These are phyloP conservation scores for Eudasyphora cyanicolor DNA, from an alignment of 2,888 invertebrate species.

Conservation along the genomic window DNA sequence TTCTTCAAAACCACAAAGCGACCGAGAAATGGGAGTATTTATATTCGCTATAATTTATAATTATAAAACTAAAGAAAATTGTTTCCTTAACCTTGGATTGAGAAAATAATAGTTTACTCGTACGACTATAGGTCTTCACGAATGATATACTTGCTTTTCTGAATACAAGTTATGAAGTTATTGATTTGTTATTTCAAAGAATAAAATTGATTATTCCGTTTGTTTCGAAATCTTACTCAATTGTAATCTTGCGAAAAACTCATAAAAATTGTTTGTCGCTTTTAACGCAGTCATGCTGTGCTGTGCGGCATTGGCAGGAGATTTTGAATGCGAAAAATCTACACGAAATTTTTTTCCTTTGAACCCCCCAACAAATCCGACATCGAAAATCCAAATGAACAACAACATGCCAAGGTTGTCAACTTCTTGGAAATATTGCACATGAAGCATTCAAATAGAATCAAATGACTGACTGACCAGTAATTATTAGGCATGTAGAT, in stretches of 20 bases:
- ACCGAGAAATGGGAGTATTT: neutral
- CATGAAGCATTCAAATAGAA: neutral
- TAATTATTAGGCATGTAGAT: constrained; percentile 43
- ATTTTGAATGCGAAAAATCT: constrained; percentile 18
- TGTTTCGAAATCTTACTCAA: neutral
- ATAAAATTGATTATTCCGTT: neutral
- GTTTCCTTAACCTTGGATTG: neutral
- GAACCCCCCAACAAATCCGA: neutral
- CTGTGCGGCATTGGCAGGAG: neutral
- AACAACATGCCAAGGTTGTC: constrained; percentile 63
- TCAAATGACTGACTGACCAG: neutral
- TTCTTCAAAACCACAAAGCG: constrained; percentile 22
- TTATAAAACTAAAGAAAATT: constrained; percentile 21
- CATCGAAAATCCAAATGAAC: constrained; percentile 25
- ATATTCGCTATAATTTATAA: constrained; percentile 24
- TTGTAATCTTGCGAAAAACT: constrained; percentile 19
- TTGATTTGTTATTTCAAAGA: too few relatives aligned
- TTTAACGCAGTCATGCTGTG: constrained; percentile 33
- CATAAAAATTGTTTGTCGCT: neutral
- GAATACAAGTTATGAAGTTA: too few relatives aligned
- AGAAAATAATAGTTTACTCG: too few relatives aligned
- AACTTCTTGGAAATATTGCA: constrained; percentile 54
- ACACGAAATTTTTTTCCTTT: constrained; percentile 31
- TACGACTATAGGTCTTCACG: too few relatives aligned
- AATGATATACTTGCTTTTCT: too few relatives aligned